Evolutionary conservation across 2,113 vertebrate species (phyloP), one percentile per base, ranked within the genome.

Genomic region (Panthera leo): DNA sequence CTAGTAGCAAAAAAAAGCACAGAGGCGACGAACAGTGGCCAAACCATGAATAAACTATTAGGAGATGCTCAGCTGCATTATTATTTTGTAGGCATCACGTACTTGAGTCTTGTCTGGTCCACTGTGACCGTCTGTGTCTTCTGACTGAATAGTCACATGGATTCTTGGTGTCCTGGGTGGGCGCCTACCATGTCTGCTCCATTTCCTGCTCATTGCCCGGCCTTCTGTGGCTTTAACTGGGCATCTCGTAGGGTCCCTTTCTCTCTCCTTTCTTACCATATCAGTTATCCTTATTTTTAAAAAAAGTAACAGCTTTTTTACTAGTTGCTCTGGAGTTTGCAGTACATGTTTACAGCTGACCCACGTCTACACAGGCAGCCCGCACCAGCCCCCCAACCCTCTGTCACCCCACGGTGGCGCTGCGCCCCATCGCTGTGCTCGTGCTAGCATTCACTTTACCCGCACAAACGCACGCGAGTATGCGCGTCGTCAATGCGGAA

Each of bases 1-100:
- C 21, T 21, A 73, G 68, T 10, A 78, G 45, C 25, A 51, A 19
- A 21, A 27, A 15, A 51, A 16, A 9, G 8, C 6, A 10, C 0
- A 5, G 14, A 53, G 29, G 18, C 1, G 21, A 7, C 5, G 16
- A 58, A 51, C 5, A 19, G 48, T 27, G 3, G 19, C 13, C 23
- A 58, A 42, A 10, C 23, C 25, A 42, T 13, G 31, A 51, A 8
- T 23, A 19, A 13, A 13, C 18, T 23, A 7, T 25, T 2, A 27
- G 12, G 65, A 71, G 25, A 36, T 0, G 8, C 23, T 55, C 2
- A 2, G n/a, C 1, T 27, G 3, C 0, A 2, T 1, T 36, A 5
- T 13, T 6, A 0, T 45, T 65, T 36, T 1, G 12, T 13, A 7
- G 71, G 4, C 23, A 10, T 5, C 0, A 39, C 13, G 0, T 2